A percentile compares a stretch with the other conserved stretches of the same genome.
These are phyloP conservation scores for Mandrillus leucophaeus DNA, from an alignment of 2,113 vertebrate genomes.

Conservation along the genomic window DNA sequence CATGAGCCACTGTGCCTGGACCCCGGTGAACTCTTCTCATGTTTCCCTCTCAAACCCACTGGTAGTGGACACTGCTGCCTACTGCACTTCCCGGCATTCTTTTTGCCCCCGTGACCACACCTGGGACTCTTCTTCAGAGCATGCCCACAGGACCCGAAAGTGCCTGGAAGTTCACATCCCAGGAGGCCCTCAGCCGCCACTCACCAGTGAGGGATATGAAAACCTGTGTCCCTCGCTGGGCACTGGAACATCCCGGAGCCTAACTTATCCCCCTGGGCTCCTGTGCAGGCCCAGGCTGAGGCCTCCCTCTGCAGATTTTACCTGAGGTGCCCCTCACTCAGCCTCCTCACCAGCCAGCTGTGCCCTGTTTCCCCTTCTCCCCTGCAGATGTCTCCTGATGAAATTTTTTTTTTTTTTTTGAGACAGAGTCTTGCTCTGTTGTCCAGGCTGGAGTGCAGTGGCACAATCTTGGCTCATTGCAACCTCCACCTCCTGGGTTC, in stretches of 20 bases:
- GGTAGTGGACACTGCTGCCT: neutral
- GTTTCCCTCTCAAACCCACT: neutral
- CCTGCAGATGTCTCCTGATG: too few relatives aligned
- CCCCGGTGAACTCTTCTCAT: neutral
- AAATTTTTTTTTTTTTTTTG: too few relatives aligned
- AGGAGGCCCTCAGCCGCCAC: neutral
- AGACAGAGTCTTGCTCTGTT: too few relatives aligned
- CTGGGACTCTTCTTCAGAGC: neutral
- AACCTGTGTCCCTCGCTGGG: neutral
- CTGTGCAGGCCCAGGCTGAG: neutral
- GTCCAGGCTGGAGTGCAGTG: too few relatives aligned
- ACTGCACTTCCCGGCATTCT: neutral
- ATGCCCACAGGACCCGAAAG: neutral
- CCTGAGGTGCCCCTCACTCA: too few relatives aligned
- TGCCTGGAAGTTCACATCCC: neutral
- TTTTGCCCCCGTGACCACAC: neutral
- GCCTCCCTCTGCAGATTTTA: too few relatives aligned
- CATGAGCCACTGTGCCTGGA: too few relatives aligned
- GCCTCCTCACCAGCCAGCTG: too few relatives aligned
- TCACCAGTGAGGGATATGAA: neutral
- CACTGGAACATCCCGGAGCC: neutral
- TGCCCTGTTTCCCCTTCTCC: neutral
- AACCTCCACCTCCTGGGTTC: too few relatives aligned
- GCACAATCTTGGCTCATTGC: too few relatives aligned
- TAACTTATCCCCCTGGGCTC: neutral